A percentile compares a stretch with the other conserved stretches of the same genome.
phyloP scores from a whole-genome alignment of 2,888 invertebrate species.

The Agrochola circellaris region DNA sequence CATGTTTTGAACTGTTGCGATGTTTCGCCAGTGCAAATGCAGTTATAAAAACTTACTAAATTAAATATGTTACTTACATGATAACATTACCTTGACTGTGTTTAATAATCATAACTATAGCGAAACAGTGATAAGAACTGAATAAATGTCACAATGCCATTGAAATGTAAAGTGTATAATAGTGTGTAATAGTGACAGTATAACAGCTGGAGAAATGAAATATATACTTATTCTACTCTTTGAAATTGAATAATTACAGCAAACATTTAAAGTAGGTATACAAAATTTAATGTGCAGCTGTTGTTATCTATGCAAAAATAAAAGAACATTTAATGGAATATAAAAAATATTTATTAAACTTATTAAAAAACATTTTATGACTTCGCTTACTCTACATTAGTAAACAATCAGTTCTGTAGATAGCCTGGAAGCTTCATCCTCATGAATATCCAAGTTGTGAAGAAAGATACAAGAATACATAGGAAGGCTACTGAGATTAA shows the following conservation, averaged over 20 bases:
- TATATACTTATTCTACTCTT: no score
- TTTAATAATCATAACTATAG: neutral
- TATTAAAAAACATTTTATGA: constrained; percentile 71
- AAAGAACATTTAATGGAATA: constrained; percentile 49
- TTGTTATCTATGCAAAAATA: neutral
- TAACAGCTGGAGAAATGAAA: no score
- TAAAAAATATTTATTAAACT: constrained; percentile 83
- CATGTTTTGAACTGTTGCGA: no score
- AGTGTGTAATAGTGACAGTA: neutral
- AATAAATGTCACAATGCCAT: neutral
- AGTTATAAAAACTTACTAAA: no score
- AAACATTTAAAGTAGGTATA: neutral
- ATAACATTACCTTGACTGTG: neutral
- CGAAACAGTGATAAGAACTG: neutral
- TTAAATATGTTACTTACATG: neutral
- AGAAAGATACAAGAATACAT: constrained; percentile 97
- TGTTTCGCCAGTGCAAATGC: no score
- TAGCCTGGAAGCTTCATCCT: constrained; percentile 98
- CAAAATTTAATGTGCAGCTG: neutral
- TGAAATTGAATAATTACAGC: neutral
- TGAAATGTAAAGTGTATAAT: neutral
- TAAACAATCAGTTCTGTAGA: constrained; percentile 90
- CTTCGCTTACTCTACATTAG: constrained; percentile 63
- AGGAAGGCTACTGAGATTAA: constrained; percentile 97
- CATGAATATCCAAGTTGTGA: constrained; percentile 99